phyloP scores from a whole-genome alignment of 2,888 invertebrate genomes.

The Sarcophaga subvicina region DNA sequence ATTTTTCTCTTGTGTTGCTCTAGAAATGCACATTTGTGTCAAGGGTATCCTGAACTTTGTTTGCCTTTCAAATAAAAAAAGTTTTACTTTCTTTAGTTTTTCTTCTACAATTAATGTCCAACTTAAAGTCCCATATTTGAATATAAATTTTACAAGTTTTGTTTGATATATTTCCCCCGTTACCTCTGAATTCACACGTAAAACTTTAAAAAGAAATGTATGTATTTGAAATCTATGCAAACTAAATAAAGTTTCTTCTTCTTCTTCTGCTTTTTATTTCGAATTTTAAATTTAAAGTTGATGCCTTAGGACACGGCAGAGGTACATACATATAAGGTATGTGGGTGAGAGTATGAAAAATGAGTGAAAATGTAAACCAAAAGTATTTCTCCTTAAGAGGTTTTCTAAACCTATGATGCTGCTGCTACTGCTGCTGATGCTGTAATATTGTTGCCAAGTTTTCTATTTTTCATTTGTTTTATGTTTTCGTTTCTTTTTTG shows the following conservation, averaged over 20 bases:
- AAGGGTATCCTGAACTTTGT: neutral
- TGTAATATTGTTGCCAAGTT: slow-evolving; percentile 50
- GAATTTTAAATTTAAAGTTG: neutral
- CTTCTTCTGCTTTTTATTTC: neutral
- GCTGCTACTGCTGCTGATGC: slow-evolving; percentile 47
- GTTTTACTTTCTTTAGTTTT: neutral
- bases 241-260: neutral
- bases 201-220: too few relatives aligned
- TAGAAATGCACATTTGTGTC: slow-evolving; percentile 1
- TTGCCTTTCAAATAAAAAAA: neutral
- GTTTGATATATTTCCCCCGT: neutral
- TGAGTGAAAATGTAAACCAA: slow-evolving; percentile 48
- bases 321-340: too few relatives aligned
- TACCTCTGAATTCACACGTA: neutral
- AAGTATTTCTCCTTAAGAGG: slow-evolving; percentile 50
- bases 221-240: neutral
- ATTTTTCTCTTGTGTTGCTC: neutral
- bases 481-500: neutral
- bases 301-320: neutral
- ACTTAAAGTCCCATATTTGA: neutral
- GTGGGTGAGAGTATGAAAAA: neutral
- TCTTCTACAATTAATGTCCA: neutral
- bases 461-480: slow-evolving; percentile 29
- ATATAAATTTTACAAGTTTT: neutral
- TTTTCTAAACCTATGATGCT: slow-evolving; percentile 45